Evolutionary conservation across 2,797 vertebrate species (phyloP).

Genomic region (Sardinella longiceps): DNA sequence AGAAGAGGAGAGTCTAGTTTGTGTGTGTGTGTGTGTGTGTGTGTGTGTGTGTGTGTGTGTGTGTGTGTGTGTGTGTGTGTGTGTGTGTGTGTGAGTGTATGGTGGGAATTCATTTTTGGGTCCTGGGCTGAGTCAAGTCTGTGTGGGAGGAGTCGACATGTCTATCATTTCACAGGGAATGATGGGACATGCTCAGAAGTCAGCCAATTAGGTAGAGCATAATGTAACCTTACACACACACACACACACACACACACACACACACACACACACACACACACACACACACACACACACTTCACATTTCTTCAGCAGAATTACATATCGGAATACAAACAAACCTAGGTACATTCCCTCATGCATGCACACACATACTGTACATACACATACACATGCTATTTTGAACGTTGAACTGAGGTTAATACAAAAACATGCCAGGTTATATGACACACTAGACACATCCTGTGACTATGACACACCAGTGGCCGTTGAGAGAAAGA

Average conservation of each 20-base stretch:
- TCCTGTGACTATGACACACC: background rate
- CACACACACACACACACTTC: background rate
- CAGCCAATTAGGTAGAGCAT: background rate
- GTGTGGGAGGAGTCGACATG: background rate
- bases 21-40: background rate
- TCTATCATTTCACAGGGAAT: background rate
- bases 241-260: background rate
- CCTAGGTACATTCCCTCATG: background rate
- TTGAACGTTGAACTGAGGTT: background rate
- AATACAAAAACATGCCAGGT: background rate
- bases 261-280: background rate
- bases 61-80: conserved; percentile 7
- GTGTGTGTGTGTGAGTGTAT: background rate
- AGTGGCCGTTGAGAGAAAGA: background rate
- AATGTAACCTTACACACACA: background rate
- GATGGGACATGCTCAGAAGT: background rate
- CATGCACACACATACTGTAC: background rate
- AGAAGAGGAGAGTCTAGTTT: background rate
- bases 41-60: background rate
- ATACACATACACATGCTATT: background rate
- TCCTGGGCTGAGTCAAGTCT: background rate
- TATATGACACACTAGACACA: background rate
- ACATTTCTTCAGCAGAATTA: background rate
- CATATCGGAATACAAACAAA: background rate
- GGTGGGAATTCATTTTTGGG: background rate